Conservation (phyloP, 2,888 invertebrate genomes). For the Erebia epiphron region DNA sequence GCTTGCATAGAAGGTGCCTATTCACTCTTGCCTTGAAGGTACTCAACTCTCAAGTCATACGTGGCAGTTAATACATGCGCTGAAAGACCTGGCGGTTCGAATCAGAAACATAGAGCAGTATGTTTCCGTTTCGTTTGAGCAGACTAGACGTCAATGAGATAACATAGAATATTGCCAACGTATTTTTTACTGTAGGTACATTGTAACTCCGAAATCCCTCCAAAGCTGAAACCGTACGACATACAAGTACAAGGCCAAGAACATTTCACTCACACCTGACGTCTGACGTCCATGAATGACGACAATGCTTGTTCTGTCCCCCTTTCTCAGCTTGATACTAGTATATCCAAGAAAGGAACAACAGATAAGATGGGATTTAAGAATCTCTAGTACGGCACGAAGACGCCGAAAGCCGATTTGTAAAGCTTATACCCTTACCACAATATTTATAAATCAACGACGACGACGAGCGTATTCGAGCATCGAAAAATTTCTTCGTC, state of each 20-base stretch:
- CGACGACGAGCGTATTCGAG: too few species aligned
- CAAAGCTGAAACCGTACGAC: slow-evolving; percentile 46
- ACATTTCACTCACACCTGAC: slow-evolving; percentile 40
- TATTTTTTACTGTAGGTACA: not conserved
- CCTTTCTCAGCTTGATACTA: slow-evolving; percentile 15
- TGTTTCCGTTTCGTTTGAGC: too few species aligned
- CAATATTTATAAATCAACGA: too few species aligned
- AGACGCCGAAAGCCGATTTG: slow-evolving; percentile 4
- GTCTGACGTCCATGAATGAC: slow-evolving; percentile 37
- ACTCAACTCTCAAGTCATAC: too few species aligned
- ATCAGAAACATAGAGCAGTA: too few species aligned
- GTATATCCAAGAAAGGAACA: slow-evolving; percentile 9
- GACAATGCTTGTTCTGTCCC: slow-evolving; percentile 33
- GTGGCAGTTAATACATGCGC: too few species aligned
- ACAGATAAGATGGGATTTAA: not conserved
- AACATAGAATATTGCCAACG: too few species aligned
- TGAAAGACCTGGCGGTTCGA: too few species aligned
- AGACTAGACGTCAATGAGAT: too few species aligned
- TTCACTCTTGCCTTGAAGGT: too few species aligned
- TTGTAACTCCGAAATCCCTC: slow-evolving; percentile 22
- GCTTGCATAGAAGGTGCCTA: too few species aligned
- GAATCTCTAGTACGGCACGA: slow-evolving; percentile 10
- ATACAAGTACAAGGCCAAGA: slow-evolving; percentile 46
- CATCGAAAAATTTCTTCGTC: too few species aligned
- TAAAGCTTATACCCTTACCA: not conserved